phyloP scores from a whole-genome alignment of 1,140 invertebrate genomes.

The Brachystomella parvula region DNA sequence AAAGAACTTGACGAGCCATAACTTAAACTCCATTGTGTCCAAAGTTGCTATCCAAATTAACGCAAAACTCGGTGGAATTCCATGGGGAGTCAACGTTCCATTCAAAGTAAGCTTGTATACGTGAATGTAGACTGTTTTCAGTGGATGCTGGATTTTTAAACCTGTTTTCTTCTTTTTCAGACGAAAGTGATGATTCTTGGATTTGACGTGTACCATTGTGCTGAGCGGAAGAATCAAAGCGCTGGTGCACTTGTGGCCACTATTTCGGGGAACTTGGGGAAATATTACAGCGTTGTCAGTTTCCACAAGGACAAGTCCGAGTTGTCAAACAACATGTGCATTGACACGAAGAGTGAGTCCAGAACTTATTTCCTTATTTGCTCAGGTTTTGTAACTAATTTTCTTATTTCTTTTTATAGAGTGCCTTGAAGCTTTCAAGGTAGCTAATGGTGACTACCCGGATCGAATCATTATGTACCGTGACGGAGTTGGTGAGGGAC shows the following conservation, averaged over 20 bases:
- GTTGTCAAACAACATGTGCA: conserved; percentile 55
- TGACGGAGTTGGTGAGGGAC: conserved; percentile 37
- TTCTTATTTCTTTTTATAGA: conserved; percentile 36
- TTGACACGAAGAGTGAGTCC: conserved; percentile 49
- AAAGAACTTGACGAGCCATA: conserved; percentile 40
- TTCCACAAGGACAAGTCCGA: conserved; percentile 67
- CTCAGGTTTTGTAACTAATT: conserved; percentile 5
- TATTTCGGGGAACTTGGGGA: conserved; percentile 60
- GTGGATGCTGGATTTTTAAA: not conserved
- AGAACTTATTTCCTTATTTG: not conserved
- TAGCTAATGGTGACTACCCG: conserved; percentile 32
- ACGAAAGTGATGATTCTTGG: conserved; percentile 44
- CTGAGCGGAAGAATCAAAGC: conserved; percentile 45
- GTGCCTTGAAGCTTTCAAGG: conserved; percentile 34
- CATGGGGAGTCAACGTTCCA: conserved; percentile 51
- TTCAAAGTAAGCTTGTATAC: conserved; percentile 43
- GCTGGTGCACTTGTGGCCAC: conserved; percentile 73
- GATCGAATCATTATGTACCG: conserved; percentile 29
- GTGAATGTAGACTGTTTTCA: not conserved
- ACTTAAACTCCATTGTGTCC: conserved; percentile 47
- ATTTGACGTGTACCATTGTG: conserved; percentile 43
- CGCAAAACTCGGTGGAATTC: conserved; percentile 52
- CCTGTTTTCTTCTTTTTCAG: conserved; percentile 28
- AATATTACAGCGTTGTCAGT: conserved; percentile 65
- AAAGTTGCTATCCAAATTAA: conserved; percentile 55